Evolutionary conservation across 2,888 invertebrate species (phyloP), one percentile per base, ranked within the genome.

Genomic region (Eumacrocentrus americanus): DNA sequence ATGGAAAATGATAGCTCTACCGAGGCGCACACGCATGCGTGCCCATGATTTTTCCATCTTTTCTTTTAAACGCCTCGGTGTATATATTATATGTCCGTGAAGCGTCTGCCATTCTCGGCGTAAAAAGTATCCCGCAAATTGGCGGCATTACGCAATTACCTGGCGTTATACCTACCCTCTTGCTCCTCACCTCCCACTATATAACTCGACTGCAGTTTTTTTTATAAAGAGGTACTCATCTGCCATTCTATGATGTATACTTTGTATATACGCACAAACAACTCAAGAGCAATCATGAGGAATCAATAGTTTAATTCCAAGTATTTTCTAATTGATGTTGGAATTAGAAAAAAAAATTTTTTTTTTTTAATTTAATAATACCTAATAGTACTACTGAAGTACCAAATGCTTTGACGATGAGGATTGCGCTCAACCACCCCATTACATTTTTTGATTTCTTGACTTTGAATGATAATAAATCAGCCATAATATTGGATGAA

Each of bases 111-210:
- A 55, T 48, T 40, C 23, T 38, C 22, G 12, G 11, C 23, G 37
- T 14, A 63, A 61, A 67, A 65, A 61, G 58, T 64, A 67, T 64
- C 59, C 61, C 62, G 62, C 65, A 74, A 74, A 74, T 73, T 74
- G 73, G 67, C 62, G 66, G 69, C 65, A 74, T 73, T 73, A 73
- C 70, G 67, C 69, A 72, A 74, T 74, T 74, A 73, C 64, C 67
- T 63, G 53, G 59, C 60, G 56, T 61, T 44, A 57, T 62, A 63
- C 63, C 65, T 65, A 68, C 65, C 72, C 62, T 58, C 54, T 50
- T 68, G 66, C 70, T 69, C 67, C 65, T 55, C 25, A 37, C 14
- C 22, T 34, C 29, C 29, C 29, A 29, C 18, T 44, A 22, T 42
- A 42, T 20, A 20, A 16, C 3, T 18, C 7, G 29, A 42, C 40